These are phyloP conservation scores for Corynorhinus townsendii DNA, from an alignment of 2,113 vertebrate genomes.

Conservation along the genomic window DNA sequence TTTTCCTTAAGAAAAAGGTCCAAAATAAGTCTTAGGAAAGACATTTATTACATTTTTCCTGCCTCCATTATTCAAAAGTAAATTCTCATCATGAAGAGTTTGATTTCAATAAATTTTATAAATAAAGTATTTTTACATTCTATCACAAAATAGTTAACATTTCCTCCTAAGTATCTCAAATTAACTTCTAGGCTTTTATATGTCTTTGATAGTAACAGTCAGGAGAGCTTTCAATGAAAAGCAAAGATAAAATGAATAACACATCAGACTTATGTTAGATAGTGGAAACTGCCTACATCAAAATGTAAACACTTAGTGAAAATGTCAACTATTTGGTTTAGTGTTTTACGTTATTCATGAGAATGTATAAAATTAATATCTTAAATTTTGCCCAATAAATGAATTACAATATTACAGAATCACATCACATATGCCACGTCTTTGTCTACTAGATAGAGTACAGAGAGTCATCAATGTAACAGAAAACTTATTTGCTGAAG, in stretches of 20 bases:
- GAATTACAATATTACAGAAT: constrained; percentile 14
- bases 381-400: background rate
- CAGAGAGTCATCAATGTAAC: background rate
- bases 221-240: background rate
- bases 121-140: constrained; percentile 8
- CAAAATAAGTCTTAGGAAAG: constrained; percentile 28
- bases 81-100: background rate
- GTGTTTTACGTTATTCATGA: background rate
- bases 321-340: constrained; percentile 17
- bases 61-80: background rate
- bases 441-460: background rate
- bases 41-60: background rate
- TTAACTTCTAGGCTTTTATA: constrained; percentile 4
- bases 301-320: background rate
- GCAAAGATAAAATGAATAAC: constrained; percentile 7
- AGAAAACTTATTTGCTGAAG: constrained; percentile 2
- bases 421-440: background rate
- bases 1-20: background rate
- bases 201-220: background rate
- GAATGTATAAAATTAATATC: background rate
- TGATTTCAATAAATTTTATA: constrained; percentile 23
- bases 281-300: background rate
- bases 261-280: background rate
- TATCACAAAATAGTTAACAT: background rate
- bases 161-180: background rate